These are phyloP conservation scores for Sinosuthora webbiana DNA, from an alignment of 2,113 vertebrate species.

Conservation along the genomic window DNA sequence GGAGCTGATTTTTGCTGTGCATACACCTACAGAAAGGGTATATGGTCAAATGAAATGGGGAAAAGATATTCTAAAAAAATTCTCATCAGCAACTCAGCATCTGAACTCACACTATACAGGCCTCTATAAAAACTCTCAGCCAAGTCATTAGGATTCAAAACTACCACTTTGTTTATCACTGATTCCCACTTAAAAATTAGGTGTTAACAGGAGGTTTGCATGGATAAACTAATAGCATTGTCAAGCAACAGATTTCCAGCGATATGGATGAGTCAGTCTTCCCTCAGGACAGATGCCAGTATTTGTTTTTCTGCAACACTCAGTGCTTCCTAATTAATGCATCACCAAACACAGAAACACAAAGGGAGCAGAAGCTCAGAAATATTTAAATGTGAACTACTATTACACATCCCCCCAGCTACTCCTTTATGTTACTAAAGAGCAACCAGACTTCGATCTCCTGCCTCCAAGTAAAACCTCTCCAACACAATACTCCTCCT, in stretches of 20 bases:
- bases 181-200: constrained; percentile 6
- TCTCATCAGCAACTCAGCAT: background rate
- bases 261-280: constrained; percentile 21
- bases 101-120: background rate
- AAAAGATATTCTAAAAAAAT: background rate
- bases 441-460: background rate
- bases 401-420: background rate
- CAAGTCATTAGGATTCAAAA: background rate
- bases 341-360: constrained; percentile 6
- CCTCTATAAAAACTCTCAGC: background rate
- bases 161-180: background rate
- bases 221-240: background rate
- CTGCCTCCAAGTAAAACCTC: background rate
- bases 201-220: background rate
- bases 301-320: constrained; percentile 15
- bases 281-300: constrained; percentile 37
- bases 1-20: background rate
- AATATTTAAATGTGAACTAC: background rate
- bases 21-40: background rate
- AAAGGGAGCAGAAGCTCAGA: constrained; percentile 16
- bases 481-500: background rate
- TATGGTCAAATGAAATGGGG: background rate
- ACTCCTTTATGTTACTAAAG: background rate
- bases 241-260: constrained; percentile 30
- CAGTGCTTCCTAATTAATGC: constrained; percentile 13